Base-by-base conservation (phyloP, 2,888 invertebrate genomes). In the Drosophila anomelani region DNA sequence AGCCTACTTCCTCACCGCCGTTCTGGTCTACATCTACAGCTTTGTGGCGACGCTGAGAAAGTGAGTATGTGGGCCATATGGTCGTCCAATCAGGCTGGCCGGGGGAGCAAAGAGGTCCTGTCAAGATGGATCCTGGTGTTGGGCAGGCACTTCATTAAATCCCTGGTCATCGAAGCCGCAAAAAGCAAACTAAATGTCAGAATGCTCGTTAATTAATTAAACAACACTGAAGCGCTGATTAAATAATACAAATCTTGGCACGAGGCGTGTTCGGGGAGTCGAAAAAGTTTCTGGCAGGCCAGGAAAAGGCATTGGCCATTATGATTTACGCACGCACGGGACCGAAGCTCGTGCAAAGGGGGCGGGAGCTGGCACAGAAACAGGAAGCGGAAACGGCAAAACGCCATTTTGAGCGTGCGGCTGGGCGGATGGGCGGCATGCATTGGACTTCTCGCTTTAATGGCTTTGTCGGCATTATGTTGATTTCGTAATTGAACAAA, bases 31-130 rank as follows among this genome's bases (percentile, higher is more conserved):
- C 91, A 96, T 96, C 82, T 98, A 98, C 93, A 98, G 98, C 92
- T 98, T 99, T 93, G 96, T 98, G 78, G 97, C 98, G 49, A 98
- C 98, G 81, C 93, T 99, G 66, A 95, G 97, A 92, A 98, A 97
- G 99, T 98, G 93, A 93, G 94, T 92, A 81, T 63, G 43, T 32
- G 43, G 17, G 20, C 38, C 26, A n/a, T n/a, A 26, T n/a, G 23
- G 26, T 9, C 46, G 2, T 5, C 3, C 26, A 26, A 17, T 46
- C 44, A 8, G 26, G 46, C 26, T 2, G 9, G 9, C 2, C 26
- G 46, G 46, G 6, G 46, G 26, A 10, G 15, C 3, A 32, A 20
- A 26, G 39, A 29, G 17, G 53, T 23, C 32, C 38, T 17, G 13
- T 39, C 17, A 17, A 38, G 17, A 20, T 49, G 47, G 13, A 36